Conservation (phyloP, 2,797 vertebrate genomes). For the Chanos chanos region DNA sequence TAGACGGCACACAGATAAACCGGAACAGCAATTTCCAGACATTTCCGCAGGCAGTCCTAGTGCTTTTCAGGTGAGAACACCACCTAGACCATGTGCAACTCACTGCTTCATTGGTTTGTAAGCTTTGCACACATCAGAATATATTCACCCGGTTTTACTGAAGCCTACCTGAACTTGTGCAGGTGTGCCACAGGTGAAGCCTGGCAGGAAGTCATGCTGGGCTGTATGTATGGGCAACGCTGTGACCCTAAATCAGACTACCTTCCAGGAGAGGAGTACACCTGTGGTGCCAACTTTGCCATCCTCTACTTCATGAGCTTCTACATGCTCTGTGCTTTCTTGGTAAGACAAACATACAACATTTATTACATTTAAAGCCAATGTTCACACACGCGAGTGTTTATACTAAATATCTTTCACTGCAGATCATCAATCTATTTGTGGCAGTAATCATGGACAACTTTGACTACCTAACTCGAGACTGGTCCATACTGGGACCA, state of each 20-base stretch:
- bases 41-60: conserved; percentile 87
- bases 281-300: conserved; percentile 85
- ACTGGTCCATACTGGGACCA: conserved; percentile 94
- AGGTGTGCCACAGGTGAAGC: conserved; percentile 90
- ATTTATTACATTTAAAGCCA: background rate
- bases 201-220: conserved; percentile 91
- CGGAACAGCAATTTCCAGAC: conserved; percentile 96
- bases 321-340: conserved; percentile 93
- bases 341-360: conserved; percentile 67
- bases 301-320: conserved; percentile 94
- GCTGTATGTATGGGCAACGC: conserved; percentile 81
- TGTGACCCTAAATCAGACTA: conserved; percentile 89
- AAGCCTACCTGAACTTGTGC: too few relatives aligned
- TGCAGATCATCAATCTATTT: conserved; percentile 92
- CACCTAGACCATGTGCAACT: background rate
- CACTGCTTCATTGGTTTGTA: too few relatives aligned
- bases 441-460: conserved; percentile 98
- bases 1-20: conserved; percentile 87
- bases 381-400: background rate
- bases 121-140: too few relatives aligned
- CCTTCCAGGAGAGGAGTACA: conserved; percentile 82
- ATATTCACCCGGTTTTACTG: too few relatives aligned
- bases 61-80: conserved; percentile 82
- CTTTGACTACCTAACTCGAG: conserved; percentile 92
- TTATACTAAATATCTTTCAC: background rate